Evolutionary conservation across 2,797 vertebrate genomes (phyloP).

Genomic region (Semotilus atromaculatus): DNA sequence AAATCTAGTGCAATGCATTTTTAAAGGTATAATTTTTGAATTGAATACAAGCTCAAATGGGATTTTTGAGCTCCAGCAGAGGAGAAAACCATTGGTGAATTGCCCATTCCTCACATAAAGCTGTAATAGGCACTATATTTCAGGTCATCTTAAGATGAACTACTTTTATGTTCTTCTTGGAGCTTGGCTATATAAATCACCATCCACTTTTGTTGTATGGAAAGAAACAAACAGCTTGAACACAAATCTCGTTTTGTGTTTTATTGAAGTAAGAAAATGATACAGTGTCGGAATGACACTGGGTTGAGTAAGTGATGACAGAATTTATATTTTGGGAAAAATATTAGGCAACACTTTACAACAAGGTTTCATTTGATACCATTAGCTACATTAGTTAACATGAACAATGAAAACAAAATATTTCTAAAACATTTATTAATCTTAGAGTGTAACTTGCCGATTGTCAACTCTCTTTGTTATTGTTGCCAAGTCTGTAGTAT

Average conservation of each 20-base stretch:
- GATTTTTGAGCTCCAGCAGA: constrained; percentile 7
- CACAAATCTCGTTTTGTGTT: not conserved
- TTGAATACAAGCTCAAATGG: not conserved
- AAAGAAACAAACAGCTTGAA: not conserved
- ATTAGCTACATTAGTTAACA: too few relatives aligned
- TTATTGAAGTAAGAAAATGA: not conserved
- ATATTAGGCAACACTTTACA: too few relatives aligned
- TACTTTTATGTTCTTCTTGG: not conserved
- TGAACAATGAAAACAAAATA: not conserved
- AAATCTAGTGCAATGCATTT: not conserved
- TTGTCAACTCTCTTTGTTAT: not conserved
- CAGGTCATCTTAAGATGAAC: not conserved
- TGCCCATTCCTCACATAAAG: not conserved
- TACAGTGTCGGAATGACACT: too few relatives aligned
- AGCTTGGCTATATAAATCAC: not conserved
- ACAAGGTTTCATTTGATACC: not conserved
- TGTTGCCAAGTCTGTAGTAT: not conserved
- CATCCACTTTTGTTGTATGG: not conserved
- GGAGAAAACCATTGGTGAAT: constrained; percentile 1
- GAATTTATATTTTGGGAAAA: too few relatives aligned
- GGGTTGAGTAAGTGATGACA: not conserved
- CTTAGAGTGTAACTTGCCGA: not conserved
- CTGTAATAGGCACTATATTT: not conserved
- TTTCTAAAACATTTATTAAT: not conserved
- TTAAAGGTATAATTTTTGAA: not conserved